These are phyloP conservation scores for Sycophila sp. DNA, from an alignment of 1,140 invertebrate genomes.

Conservation along the genomic window DNA sequence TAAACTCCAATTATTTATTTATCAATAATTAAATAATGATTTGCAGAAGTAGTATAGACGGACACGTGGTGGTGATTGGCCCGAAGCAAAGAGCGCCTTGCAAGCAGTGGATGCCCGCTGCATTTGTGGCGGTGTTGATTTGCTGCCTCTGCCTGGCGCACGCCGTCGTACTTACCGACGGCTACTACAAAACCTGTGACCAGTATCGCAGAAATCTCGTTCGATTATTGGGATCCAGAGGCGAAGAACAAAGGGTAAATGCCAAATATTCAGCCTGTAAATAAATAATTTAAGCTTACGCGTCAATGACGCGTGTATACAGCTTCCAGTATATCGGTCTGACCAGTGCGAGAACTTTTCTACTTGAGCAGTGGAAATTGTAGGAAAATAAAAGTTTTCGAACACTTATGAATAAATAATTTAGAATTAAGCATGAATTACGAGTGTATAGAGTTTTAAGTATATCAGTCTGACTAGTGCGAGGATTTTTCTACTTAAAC, in stretches of 20 bases:
- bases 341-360: no score
- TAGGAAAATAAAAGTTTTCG: no score
- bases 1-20: no score
- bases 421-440: no score
- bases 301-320: no score
- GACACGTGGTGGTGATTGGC: conserved; percentile 69
- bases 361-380: no score
- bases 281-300: no score
- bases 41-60: conserved; percentile 65
- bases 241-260: conserved; percentile 55
- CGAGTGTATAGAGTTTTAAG: no score
- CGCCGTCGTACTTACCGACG: conserved; percentile 72
- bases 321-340: no score
- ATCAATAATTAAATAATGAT: conserved; percentile 22
- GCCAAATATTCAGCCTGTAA: not conserved
- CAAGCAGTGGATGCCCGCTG: conserved; percentile 71
- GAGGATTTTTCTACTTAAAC: no score
- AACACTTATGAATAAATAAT: no score
- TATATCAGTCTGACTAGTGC: no score
- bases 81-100: conserved; percentile 64
- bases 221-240: conserved; percentile 56
- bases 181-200: conserved; percentile 74
- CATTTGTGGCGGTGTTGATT: conserved; percentile 69
- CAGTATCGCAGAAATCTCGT: conserved; percentile 72
- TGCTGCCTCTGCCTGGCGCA: conserved; percentile 71